A percentile compares a stretch with the other conserved stretches of the same genome.
Conservation (phyloP, 2,113 vertebrate species). For the Nyctereutes procyonoides region DNA sequence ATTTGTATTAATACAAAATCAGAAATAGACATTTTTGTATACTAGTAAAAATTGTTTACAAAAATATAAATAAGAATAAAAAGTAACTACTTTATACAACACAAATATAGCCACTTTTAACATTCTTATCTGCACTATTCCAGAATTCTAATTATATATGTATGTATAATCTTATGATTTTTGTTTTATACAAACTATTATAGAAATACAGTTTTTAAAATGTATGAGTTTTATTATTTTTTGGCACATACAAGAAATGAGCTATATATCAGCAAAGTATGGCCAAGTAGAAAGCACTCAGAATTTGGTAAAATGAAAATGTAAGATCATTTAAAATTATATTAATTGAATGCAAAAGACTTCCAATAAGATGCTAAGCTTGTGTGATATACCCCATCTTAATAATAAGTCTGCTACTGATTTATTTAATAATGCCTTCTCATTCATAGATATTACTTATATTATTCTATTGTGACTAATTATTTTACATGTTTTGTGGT, state of each 20-base stretch:
- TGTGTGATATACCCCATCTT: constrained; percentile 56
- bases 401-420: constrained; percentile 36
- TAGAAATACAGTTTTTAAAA: not conserved
- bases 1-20: not conserved
- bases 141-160: not conserved
- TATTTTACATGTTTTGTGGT: constrained; percentile 48
- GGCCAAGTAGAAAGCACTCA: not conserved
- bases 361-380: constrained; percentile 66
- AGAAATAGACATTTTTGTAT: not conserved
- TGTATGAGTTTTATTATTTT: not conserved
- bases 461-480: constrained; percentile 37
- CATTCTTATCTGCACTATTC: not conserved
- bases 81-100: not conserved
- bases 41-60: not conserved
- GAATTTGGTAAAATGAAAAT: constrained; percentile 64
- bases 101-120: not conserved
- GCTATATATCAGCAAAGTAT: not conserved
- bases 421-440: constrained; percentile 50
- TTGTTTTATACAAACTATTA: not conserved
- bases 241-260: not conserved
- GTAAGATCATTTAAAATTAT: constrained; percentile 63
- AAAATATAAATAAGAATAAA: not conserved
- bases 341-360: constrained; percentile 63
- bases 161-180: not conserved
- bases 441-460: constrained; percentile 51